phyloP scores from a whole-genome alignment of 2,888 invertebrate genomes.

The Perizoma affinitatum region DNA sequence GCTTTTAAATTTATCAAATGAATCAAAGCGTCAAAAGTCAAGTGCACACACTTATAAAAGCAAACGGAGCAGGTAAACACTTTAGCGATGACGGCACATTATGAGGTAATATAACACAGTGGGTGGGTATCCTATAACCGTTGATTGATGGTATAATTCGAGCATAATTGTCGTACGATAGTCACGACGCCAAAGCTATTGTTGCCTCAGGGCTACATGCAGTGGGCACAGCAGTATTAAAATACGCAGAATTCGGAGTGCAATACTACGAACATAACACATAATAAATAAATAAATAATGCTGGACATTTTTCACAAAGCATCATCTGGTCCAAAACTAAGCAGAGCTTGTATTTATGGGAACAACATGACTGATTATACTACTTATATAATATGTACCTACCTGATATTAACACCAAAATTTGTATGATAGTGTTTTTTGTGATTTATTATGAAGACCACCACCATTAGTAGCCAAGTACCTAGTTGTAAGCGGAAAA shows the following conservation, averaged over 20 bases:
- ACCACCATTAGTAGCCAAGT: too few relatives aligned
- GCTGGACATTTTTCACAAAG: too few relatives aligned
- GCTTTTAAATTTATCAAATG: neutral
- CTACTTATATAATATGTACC: too few relatives aligned
- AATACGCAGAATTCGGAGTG: slow-evolving; percentile 9
- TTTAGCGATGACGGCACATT: slow-evolving; percentile 34
- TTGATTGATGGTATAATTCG: slow-evolving; percentile 77
- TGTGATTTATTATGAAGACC: too few relatives aligned
- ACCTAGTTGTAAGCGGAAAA: too few relatives aligned
- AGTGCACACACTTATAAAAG: slow-evolving; percentile 26
- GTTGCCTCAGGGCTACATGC: slow-evolving; percentile 49
- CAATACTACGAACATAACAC: slow-evolving; percentile 5
- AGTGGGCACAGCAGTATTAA: slow-evolving; percentile 22
- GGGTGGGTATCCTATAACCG: slow-evolving; percentile 59
- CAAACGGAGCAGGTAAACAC: slow-evolving; percentile 35
- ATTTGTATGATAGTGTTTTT: too few relatives aligned
- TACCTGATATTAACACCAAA: too few relatives aligned
- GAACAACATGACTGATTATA: too few relatives aligned
- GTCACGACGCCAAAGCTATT: slow-evolving; percentile 66
- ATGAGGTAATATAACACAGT: slow-evolving; percentile 39
- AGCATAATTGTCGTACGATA: slow-evolving; percentile 70
- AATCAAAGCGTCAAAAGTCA: slow-evolving; percentile 24
- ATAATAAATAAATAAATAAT: too few relatives aligned
- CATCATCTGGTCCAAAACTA: too few relatives aligned
- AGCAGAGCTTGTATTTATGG: too few relatives aligned